phyloP scores from a whole-genome alignment of 2,888 invertebrate species.

The Aphidius colemani region DNA sequence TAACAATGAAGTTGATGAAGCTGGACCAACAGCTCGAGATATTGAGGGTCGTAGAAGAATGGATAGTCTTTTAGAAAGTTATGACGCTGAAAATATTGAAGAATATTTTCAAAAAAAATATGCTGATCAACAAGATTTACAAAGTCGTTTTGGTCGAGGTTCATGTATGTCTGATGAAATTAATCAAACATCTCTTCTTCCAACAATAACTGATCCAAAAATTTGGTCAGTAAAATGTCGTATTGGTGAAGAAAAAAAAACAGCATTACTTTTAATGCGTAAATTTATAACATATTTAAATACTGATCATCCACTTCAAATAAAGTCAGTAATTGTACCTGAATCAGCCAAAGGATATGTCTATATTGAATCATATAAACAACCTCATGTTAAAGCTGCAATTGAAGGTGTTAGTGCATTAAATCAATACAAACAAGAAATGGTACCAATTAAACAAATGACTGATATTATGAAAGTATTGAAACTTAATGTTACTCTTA shows the following conservation, averaged over 20 bases:
- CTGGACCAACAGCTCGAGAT: slow-evolving; percentile 91
- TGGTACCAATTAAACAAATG: slow-evolving; percentile 99
- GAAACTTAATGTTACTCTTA: slow-evolving; percentile 91
- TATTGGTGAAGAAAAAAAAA: slow-evolving; percentile 95
- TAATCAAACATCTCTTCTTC: slow-evolving; percentile 94
- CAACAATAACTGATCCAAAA: slow-evolving; percentile 98
- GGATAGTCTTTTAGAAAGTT: slow-evolving; percentile 89
- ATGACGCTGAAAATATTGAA: slow-evolving; percentile 96
- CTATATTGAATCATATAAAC: slow-evolving; percentile 97
- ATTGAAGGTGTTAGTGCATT: slow-evolving; percentile 93
- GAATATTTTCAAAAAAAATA: slow-evolving; percentile 95
- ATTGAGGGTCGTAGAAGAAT: slow-evolving; percentile 84
- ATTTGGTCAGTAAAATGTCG: slow-evolving; percentile 99
- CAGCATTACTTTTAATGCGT: slow-evolving; percentile 92
- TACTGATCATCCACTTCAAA: slow-evolving; percentile 78
- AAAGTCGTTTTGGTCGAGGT: slow-evolving; percentile 94
- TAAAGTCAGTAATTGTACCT: slow-evolving; percentile 95
- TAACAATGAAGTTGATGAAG: slow-evolving; percentile 88
- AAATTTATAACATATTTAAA: slow-evolving; percentile 90
- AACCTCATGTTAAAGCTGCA: slow-evolving; percentile 94
- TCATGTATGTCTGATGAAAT: slow-evolving; percentile 98
- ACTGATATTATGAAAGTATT: slow-evolving; percentile 96
- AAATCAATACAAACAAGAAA: slow-evolving; percentile 89
- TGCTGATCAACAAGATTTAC: slow-evolving; percentile 83
- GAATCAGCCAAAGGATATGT: slow-evolving; percentile 98